Percentiles rank a stretch among this genome's conserved stretches.
Conservation (phyloP, 2,888 invertebrate genomes). For the Toxonevra muliebris region DNA sequence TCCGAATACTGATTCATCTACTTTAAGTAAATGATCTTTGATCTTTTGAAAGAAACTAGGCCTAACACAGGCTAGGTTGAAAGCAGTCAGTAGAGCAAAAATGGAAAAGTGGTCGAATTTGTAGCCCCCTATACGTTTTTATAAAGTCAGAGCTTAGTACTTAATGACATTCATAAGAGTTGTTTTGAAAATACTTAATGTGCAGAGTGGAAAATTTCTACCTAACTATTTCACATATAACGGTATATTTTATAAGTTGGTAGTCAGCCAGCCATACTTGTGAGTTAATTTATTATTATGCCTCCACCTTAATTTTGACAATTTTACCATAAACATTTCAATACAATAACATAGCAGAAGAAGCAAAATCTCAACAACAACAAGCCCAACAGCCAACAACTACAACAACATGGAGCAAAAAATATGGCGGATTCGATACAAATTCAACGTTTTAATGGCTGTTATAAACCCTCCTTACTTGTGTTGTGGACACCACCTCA, state of each 20-base stretch:
- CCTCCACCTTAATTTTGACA: constrained; percentile 28
- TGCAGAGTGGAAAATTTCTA: no score
- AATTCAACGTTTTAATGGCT: constrained; percentile 37
- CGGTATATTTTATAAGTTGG: background rate
- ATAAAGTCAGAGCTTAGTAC: no score
- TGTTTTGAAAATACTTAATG: no score
- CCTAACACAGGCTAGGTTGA: no score
- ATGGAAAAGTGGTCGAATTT: no score
- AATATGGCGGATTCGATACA: constrained; percentile 35
- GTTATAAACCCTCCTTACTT: constrained; percentile 32
- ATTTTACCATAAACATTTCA: constrained; percentile 7
- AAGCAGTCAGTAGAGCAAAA: no score
- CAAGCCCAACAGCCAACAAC: background rate
- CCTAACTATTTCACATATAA: background rate
- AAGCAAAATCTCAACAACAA: background rate
- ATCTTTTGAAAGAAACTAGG: no score
- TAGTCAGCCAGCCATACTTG: constrained; percentile 24
- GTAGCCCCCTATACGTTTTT: no score
- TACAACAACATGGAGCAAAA: constrained; percentile 5
- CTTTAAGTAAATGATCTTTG: no score
- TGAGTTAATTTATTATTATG: constrained; percentile 24
- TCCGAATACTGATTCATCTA: no score
- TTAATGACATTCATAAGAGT: no score
- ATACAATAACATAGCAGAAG: background rate
- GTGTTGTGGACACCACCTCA: constrained; percentile 18